Conservation (phyloP, 1,140 invertebrate genomes). For the Tetramorium parvispinum region DNA sequence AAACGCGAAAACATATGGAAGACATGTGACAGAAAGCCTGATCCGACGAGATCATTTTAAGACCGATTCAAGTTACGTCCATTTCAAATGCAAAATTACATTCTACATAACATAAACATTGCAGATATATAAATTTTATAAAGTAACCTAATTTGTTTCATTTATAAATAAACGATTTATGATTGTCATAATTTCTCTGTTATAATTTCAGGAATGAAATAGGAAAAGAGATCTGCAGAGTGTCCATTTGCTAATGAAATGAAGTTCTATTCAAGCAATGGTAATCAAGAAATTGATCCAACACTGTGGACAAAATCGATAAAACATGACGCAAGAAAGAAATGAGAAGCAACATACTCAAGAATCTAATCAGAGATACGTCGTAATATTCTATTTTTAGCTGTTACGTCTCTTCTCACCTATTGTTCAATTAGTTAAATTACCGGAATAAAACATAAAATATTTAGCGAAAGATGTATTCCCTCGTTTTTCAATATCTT, state of each 20-base stretch:
- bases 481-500: neutral
- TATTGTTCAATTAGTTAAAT: neutral
- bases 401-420: neutral
- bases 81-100: neutral
- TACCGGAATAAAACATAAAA: neutral
- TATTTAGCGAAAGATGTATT: neutral
- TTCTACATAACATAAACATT: neutral
- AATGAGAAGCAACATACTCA: neutral
- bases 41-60: neutral
- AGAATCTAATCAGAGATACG: neutral
- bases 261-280: neutral
- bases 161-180: neutral
- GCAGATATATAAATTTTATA: neutral
- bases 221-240: neutral
- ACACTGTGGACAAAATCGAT: neutral
- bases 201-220: conserved; percentile 32
- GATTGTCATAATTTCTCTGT: neutral
- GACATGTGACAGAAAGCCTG: neutral
- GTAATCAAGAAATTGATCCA: conserved; percentile 5
- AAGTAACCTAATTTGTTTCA: neutral
- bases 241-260: neutral
- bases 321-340: neutral
- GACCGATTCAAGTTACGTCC: neutral
- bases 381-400: neutral
- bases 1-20: conserved; percentile 21